Evolutionary conservation across 1,140 invertebrate genomes (phyloP).

Genomic region (Stegodyphus mimosarum): DNA sequence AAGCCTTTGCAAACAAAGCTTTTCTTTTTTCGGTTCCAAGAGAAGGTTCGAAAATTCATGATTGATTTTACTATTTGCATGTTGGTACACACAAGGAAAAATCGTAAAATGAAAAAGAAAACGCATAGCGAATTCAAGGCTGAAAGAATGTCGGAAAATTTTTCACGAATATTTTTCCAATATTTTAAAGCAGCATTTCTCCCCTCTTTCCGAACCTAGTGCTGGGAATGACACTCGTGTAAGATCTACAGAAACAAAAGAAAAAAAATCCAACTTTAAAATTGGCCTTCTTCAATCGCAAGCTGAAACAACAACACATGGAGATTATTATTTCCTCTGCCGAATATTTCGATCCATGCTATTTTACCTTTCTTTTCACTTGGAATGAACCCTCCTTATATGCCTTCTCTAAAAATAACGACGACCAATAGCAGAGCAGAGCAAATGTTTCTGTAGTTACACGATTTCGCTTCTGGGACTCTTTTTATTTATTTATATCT

Average conservation of each 20-base stretch:
- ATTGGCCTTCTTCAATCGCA: slow-evolving; percentile 46
- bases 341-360: slow-evolving; percentile 40
- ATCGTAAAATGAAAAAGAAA: slow-evolving; percentile 5
- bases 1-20: too few relatives aligned
- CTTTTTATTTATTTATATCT: slow-evolving; percentile 56
- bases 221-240: background rate
- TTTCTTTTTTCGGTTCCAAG: background rate
- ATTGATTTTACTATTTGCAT: slow-evolving; percentile 52
- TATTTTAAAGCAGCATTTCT: slow-evolving; percentile 19
- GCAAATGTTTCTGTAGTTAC: slow-evolving; percentile 29
- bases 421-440: slow-evolving; percentile 14
- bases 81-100: background rate
- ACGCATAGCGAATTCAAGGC: background rate
- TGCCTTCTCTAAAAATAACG: slow-evolving; percentile 38
- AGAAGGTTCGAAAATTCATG: background rate
- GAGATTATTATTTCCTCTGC: slow-evolving; percentile 29
- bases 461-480: slow-evolving; percentile 45
- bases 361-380: background rate
- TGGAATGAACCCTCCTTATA: background rate
- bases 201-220: background rate
- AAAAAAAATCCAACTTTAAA: slow-evolving; percentile 24
- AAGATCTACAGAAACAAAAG: background rate
- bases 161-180: slow-evolving; percentile 23
- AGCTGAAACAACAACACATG: slow-evolving; percentile 23
- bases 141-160: slow-evolving; percentile 5